Percentiles rank a stretch among this genome's conserved stretches.
These are phyloP conservation scores for Catharus minimus DNA, from an alignment of 2,113 vertebrate genomes.

Conservation along the genomic window DNA sequence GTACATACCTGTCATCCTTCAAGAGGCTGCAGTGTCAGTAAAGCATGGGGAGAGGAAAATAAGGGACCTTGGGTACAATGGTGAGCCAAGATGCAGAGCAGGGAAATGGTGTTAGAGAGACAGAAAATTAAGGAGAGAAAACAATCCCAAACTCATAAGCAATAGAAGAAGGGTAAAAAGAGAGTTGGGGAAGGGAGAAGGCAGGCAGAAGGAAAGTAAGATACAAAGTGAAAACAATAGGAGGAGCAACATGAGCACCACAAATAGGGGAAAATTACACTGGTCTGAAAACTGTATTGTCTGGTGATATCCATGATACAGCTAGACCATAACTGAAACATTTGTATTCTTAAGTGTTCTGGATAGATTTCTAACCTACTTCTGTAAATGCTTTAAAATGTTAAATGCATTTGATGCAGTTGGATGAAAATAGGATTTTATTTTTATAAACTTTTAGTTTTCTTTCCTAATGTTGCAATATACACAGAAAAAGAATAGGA, in stretches of 20 bases:
- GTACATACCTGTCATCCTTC: neutral
- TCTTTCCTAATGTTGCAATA: neutral
- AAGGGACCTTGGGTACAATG: neutral
- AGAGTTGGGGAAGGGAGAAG: neutral
- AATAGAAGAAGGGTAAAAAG: neutral
- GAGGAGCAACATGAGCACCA: neutral
- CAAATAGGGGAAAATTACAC: neutral
- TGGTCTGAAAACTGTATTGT: neutral
- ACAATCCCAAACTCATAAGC: neutral
- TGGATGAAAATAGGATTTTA: neutral
- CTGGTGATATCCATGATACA: neutral
- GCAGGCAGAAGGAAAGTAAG: neutral
- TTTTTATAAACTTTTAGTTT: neutral
- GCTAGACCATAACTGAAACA: neutral
- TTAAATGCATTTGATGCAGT: neutral
- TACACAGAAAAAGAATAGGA: neutral
- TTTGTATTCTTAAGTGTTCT: neutral
- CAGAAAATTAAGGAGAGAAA: neutral
- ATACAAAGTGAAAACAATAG: neutral
- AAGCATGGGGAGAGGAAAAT: neutral
- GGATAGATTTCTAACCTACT: neutral
- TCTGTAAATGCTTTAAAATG: neutral
- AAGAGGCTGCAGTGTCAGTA: neutral
- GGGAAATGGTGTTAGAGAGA: neutral
- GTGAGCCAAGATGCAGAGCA: neutral